These are phyloP conservation scores for Steinernema carpocapsae DNA, from an alignment of 2,888 invertebrate species.

Conservation along the genomic window DNA sequence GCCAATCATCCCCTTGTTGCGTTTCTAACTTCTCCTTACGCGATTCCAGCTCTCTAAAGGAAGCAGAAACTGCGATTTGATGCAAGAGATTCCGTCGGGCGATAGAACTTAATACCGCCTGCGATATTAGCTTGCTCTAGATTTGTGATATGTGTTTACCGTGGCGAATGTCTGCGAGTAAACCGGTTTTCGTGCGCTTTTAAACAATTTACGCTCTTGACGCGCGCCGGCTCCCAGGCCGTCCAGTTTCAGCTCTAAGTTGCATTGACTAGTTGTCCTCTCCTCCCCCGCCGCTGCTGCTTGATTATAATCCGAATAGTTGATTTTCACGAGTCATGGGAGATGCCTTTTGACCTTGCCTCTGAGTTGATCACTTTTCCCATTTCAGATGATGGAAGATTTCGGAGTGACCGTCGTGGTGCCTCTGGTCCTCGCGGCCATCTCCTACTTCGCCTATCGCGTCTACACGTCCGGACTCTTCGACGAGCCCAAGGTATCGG, in stretches of 20 bases:
- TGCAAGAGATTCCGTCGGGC: too few relatives aligned
- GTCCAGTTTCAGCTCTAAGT: slow-evolving; percentile 15
- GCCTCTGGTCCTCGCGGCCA: slow-evolving; percentile 47
- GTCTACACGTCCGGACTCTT: slow-evolving; percentile 52
- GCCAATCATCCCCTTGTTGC: not conserved
- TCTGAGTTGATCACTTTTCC: too few relatives aligned
- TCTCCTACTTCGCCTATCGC: slow-evolving; percentile 48
- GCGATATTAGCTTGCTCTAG: not conserved
- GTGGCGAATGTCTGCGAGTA: not conserved
- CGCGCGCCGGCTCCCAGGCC: slow-evolving; percentile 14
- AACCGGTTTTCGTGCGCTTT: slow-evolving; percentile 15
- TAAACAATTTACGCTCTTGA: slow-evolving; percentile 19
- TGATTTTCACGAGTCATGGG: too few relatives aligned
- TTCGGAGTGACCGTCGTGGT: slow-evolving; percentile 40
- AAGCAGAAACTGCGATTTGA: too few relatives aligned
- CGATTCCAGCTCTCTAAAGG: too few relatives aligned
- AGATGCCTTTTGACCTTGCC: too few relatives aligned
- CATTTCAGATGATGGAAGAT: not conserved
- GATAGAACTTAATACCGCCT: not conserved
- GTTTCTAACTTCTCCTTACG: too few relatives aligned
- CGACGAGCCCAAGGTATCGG: slow-evolving; percentile 45
- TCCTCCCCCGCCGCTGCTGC: not conserved
- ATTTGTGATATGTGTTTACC: slow-evolving; percentile 13
- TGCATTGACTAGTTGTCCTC: not conserved
- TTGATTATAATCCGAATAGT: not conserved